Conservation (phyloP, 1,140 invertebrate genomes). For the Dufourea novaeangliae region DNA sequence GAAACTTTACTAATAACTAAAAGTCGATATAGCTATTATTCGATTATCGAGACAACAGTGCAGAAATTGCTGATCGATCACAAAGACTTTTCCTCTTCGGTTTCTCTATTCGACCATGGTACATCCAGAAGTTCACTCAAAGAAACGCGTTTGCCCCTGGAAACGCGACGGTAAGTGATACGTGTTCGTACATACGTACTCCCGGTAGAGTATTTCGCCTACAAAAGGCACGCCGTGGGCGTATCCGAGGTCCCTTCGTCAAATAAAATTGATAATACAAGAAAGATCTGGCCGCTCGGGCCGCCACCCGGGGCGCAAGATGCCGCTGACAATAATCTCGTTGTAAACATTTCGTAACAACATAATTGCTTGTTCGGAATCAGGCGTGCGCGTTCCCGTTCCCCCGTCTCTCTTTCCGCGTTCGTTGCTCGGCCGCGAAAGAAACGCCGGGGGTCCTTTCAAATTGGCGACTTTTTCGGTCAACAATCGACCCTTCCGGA, state of each 20-base stretch:
- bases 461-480: slow-evolving; percentile 83
- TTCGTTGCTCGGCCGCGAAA: slow-evolving; percentile 62
- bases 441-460: slow-evolving; percentile 80
- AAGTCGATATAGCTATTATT: no score
- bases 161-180: slow-evolving; percentile 21
- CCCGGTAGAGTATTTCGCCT: slow-evolving; percentile 41
- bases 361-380: slow-evolving; percentile 80
- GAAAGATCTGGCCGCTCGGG: slow-evolving; percentile 57
- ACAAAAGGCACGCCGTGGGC: slow-evolving; percentile 66
- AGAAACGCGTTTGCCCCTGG: not conserved
- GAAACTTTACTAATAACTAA: no score
- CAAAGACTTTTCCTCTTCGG: no score
- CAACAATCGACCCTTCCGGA: slow-evolving; percentile 82
- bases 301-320: slow-evolving; percentile 77
- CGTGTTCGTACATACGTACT: slow-evolving; percentile 17
- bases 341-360: slow-evolving; percentile 82
- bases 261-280: slow-evolving; percentile 79
- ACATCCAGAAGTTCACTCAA: not conserved
- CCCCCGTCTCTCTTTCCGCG: slow-evolving; percentile 22
- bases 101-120: no score
- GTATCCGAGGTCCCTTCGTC: slow-evolving; percentile 46
- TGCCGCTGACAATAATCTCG: slow-evolving; percentile 81
- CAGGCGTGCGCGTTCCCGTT: slow-evolving; percentile 44
- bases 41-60: no score
- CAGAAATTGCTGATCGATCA: no score